Base-by-base conservation (phyloP, 1,140 invertebrate genomes). In the Drosophila watanabei region DNA sequence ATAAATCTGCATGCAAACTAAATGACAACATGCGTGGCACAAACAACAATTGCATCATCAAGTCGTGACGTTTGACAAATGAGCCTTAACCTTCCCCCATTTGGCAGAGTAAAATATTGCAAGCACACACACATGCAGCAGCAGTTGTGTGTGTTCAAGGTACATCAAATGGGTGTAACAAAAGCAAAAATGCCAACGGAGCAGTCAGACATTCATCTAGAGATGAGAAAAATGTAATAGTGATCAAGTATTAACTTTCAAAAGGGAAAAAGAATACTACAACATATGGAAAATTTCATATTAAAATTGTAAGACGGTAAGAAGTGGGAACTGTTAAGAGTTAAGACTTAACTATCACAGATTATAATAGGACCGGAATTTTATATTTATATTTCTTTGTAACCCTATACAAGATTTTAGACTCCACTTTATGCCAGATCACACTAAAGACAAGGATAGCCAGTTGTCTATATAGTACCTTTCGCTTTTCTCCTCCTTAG, bases 11-110 rank as follows among this genome's bases (percentile, higher is more conserved):
- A 79, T 71, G 81, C 75, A 65, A 85, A 85, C 85, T 81, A 81
- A 84, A 88, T 89, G 85, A 88, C 77, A 64, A 72, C 24, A 63
- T 52, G 51, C 61, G 62, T 61, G 76, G 49, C 75, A 54, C 62
- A 28, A 84, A 87, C 80, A 90, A 88, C 78, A 88, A 89, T 89
- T 85, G 85, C 85, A 89, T 90, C 85, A 89, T 89, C 86, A 85
- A 88, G 85, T 85, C 86, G 70, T 89, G 85, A 89, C 85, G 80
- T 89, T 90, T 89, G 85, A 90, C 85, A 89, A 89, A 89, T 89
- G 85, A 88, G 81, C 77, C 71, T 73, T 84, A 71, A 62, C 57
- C 59, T 69, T 57, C 65, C 51, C 61, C 75, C 77, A 77, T 84
- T 89, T 81, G 65, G 59, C 59, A 79, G 63, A 73, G 75, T 89